These are phyloP conservation scores for Julus scanicus DNA, from an alignment of 2,888 invertebrate species.

Conservation along the genomic window DNA sequence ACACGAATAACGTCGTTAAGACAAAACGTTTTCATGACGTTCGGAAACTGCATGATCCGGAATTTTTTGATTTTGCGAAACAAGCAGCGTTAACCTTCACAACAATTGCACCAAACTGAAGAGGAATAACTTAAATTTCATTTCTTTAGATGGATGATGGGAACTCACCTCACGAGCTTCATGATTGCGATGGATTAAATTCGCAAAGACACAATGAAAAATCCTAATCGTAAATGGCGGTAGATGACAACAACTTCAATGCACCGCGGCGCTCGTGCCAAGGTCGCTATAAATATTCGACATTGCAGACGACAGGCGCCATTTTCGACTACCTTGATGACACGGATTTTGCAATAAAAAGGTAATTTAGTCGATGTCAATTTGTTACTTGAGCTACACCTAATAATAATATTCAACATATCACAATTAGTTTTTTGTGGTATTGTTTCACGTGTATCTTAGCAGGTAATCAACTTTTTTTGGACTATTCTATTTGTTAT, in stretches of 20 bases:
- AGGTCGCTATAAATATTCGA: too few relatives aligned
- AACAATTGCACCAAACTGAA: not conserved
- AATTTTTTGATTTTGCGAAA: not conserved
- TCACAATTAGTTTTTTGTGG: too few relatives aligned
- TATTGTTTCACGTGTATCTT: too few relatives aligned
- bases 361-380: too few relatives aligned
- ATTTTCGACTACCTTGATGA: not conserved
- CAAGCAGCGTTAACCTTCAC: not conserved
- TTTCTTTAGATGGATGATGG: not conserved
- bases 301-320: not conserved
- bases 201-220: not conserved
- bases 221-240: not conserved
- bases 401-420: not conserved
- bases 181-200: slow-evolving; percentile 56
- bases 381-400: not conserved
- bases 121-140: not conserved
- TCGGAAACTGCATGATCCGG: not conserved
- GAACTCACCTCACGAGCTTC: slow-evolving; percentile 59
- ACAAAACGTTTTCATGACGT: not conserved
- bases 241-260: not conserved
- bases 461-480: too few relatives aligned
- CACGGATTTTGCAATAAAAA: too few relatives aligned
- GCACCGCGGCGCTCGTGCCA: not conserved
- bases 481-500: too few relatives aligned
- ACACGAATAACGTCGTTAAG: not conserved